These are phyloP conservation scores for Cheilosia vernalis DNA, from an alignment of 2,888 invertebrate species.

Conservation along the genomic window DNA sequence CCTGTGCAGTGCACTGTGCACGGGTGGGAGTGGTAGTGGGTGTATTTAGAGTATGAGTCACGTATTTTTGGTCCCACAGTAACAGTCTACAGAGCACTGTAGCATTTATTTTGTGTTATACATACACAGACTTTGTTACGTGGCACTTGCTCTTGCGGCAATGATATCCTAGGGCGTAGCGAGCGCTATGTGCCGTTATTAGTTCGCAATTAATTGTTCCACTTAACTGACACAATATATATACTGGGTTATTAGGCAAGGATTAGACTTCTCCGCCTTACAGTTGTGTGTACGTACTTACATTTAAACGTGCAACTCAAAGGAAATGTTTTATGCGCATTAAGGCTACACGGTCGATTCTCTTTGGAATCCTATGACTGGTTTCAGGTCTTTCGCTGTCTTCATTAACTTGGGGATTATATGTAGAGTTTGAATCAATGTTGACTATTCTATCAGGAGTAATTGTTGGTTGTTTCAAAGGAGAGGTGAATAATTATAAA, in stretches of 20 bases:
- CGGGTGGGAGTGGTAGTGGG: background rate
- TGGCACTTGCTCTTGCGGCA: background rate
- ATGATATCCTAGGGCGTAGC: background rate
- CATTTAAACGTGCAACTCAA: too few relatives aligned
- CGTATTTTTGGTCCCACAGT: slow-evolving; percentile 25
- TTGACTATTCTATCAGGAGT: too few relatives aligned
- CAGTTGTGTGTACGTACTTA: background rate
- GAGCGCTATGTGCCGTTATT: slow-evolving; percentile 31
- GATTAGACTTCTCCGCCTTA: background rate
- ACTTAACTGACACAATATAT: slow-evolving; percentile 2
- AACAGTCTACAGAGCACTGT: slow-evolving; percentile 1
- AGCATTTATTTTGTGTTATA: slow-evolving; percentile 23
- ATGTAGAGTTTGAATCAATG: too few relatives aligned
- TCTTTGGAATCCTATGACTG: background rate
- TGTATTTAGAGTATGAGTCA: slow-evolving; percentile 8
- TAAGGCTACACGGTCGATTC: background rate
- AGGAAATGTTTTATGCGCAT: background rate
- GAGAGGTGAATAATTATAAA: too few relatives aligned
- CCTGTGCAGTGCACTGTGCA: background rate
- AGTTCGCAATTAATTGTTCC: slow-evolving; percentile 47
- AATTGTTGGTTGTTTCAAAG: too few relatives aligned
- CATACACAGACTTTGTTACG: background rate
- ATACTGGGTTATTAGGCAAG: slow-evolving; percentile 22
- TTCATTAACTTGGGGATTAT: too few relatives aligned
- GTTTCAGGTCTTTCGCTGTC: too few relatives aligned